Percentiles rank a stretch among this genome's conserved stretches.
These are phyloP conservation scores for Helicolenus hilgendorfi DNA, from an alignment of 2,797 vertebrate species.

Conservation along the genomic window DNA sequence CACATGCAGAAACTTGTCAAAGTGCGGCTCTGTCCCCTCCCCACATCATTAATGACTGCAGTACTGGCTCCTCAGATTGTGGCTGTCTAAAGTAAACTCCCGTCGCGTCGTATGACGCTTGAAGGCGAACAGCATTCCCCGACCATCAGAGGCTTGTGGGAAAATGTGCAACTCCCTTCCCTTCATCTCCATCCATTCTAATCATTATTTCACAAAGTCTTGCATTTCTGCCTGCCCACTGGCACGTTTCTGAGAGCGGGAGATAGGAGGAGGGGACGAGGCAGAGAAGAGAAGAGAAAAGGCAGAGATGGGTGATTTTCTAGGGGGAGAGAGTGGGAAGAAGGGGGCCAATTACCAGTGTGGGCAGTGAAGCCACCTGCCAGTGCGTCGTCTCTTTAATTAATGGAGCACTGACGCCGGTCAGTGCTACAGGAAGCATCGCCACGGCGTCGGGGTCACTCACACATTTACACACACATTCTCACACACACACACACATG, in stretches of 20 bases:
- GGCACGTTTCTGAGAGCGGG: constrained; percentile 94
- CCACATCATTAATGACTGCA: constrained; percentile 90
- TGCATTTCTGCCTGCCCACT: constrained; percentile 96
- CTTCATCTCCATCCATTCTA: constrained; percentile 92
- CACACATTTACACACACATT: constrained; percentile 71
- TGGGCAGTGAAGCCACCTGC: constrained; percentile 97
- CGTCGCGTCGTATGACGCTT: constrained; percentile 82
- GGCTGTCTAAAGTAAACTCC: constrained; percentile 90
- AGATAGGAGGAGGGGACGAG: constrained; percentile 86
- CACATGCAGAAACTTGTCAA: constrained; percentile 77
- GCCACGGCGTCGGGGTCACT: constrained; percentile 93
- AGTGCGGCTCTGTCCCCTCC: constrained; percentile 74
- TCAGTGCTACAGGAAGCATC: constrained; percentile 96
- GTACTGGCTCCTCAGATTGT: constrained; percentile 87
- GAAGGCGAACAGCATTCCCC: constrained; percentile 89
- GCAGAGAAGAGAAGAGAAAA: constrained; percentile 90
- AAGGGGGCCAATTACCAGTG: constrained; percentile 98
- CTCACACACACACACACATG: not conserved
- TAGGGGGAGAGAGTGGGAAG: constrained; percentile 88
- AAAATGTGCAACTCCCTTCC: constrained; percentile 83
- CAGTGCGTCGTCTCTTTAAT: constrained; percentile 96
- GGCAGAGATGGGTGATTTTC: constrained; percentile 89
- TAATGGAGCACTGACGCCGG: constrained; percentile 96
- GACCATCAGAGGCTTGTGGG: constrained; percentile 92
- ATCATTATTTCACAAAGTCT: constrained; percentile 98